Conservation (phyloP, 2,888 invertebrate species). For the Vannuccia rotundouncinata region DNA sequence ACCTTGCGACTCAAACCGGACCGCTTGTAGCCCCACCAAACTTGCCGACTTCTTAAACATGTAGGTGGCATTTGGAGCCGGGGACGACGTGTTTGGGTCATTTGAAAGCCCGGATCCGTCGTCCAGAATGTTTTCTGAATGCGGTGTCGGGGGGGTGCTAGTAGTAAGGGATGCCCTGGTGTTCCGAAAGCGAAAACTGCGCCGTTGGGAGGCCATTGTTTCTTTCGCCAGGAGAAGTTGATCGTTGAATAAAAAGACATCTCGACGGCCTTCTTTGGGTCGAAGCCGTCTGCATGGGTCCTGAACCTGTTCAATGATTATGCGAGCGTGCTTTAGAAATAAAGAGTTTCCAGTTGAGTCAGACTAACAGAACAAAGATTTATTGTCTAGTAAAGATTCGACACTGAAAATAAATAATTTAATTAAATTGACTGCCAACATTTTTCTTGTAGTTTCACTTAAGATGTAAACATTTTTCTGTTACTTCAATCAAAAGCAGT, state of each 20-base stretch:
- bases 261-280: slow-evolving; percentile 70
- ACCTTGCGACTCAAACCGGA: slow-evolving; percentile 67
- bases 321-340: too few species aligned
- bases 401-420: too few species aligned
- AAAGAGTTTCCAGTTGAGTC: not conserved
- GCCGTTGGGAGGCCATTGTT: not conserved
- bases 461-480: too few species aligned
- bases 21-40: slow-evolving; percentile 82
- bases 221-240: slow-evolving; percentile 67
- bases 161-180: not conserved
- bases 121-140: too few species aligned
- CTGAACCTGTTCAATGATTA: slow-evolving; percentile 75
- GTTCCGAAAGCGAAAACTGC: not conserved
- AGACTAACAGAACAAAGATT: not conserved
- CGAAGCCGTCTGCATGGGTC: slow-evolving; percentile 86
- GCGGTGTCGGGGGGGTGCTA: too few species aligned
- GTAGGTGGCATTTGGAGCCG: slow-evolving; percentile 61
- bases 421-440: too few species aligned
- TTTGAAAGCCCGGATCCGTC: too few species aligned
- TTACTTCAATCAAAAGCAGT: too few species aligned
- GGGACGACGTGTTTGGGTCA: too few species aligned
- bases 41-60: slow-evolving; percentile 90
- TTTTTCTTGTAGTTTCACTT: too few species aligned
- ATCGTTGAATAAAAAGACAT: slow-evolving; percentile 98
- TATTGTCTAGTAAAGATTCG: too few species aligned